Conservation (phyloP, 2,797 vertebrate genomes). For the Galago senegalensis region DNA sequence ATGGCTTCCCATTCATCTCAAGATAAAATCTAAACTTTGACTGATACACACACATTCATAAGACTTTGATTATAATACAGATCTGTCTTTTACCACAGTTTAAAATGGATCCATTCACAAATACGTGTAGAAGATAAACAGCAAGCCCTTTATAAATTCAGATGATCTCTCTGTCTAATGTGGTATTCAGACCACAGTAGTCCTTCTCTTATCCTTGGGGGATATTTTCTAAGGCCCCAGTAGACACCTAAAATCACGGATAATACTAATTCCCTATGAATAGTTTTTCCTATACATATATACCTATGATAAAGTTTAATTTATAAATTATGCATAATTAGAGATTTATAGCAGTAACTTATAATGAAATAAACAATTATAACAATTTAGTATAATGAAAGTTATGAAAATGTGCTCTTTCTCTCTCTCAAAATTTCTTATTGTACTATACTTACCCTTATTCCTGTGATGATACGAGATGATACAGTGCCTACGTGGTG, state of each 20-base stretch:
- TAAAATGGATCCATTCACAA: slow-evolving; percentile 30
- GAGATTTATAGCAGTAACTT: neutral
- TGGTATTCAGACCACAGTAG: neutral
- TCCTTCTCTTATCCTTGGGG: neutral
- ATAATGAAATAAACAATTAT: neutral
- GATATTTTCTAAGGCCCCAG: neutral
- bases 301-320: neutral
- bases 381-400: neutral
- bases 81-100: neutral
- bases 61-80: neutral
- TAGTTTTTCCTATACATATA: neutral
- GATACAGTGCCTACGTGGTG: neutral
- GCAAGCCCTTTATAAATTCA: neutral
- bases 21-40: neutral
- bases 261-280: neutral
- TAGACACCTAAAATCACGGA: neutral
- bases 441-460: neutral
- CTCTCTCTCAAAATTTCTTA: neutral
- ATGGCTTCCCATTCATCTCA: neutral
- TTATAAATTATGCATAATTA: neutral
- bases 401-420: neutral
- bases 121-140: neutral
- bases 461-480: neutral
- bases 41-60: neutral
- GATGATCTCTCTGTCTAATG: neutral